Evolutionary conservation across 2,113 vertebrate species (phyloP).

Genomic region (Rhinoderma darwinii): DNA sequence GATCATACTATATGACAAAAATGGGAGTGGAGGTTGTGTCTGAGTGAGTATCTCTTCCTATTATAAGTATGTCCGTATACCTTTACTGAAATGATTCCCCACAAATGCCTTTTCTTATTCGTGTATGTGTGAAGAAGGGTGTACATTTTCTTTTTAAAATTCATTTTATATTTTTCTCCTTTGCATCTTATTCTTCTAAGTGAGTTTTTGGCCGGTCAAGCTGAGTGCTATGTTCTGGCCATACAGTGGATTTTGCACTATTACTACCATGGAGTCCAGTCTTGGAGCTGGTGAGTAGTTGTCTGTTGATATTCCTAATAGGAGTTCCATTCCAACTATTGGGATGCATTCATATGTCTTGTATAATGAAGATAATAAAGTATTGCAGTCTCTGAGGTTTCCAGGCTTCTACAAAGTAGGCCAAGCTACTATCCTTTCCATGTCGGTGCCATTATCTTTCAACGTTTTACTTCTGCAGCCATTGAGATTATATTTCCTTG

Average conservation of each 20-base stretch:
- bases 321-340: background rate
- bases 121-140: background rate
- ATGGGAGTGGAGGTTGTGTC: slow-evolving; percentile 96
- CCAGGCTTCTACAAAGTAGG: background rate
- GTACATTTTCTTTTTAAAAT: background rate
- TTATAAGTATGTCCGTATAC: no score
- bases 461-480: background rate
- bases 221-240: slow-evolving; percentile 92
- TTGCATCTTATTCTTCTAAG: slow-evolving; percentile 67
- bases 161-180: slow-evolving; percentile 57
- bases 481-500: background rate
- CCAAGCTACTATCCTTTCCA: background rate
- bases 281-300: slow-evolving; percentile 93
- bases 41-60: slow-evolving; percentile 86
- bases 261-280: slow-evolving; percentile 98
- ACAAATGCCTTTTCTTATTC: no score
- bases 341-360: background rate
- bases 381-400: background rate
- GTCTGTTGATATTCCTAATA: background rate
- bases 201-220: slow-evolving; percentile 92
- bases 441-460: background rate
- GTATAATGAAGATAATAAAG: background rate
- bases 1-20: slow-evolving; percentile 98
- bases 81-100: no score
- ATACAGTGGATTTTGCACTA: slow-evolving; percentile 99